phyloP scores from a whole-genome alignment of 2,797 vertebrate genomes.

The Hylomyscus alleni region DNA sequence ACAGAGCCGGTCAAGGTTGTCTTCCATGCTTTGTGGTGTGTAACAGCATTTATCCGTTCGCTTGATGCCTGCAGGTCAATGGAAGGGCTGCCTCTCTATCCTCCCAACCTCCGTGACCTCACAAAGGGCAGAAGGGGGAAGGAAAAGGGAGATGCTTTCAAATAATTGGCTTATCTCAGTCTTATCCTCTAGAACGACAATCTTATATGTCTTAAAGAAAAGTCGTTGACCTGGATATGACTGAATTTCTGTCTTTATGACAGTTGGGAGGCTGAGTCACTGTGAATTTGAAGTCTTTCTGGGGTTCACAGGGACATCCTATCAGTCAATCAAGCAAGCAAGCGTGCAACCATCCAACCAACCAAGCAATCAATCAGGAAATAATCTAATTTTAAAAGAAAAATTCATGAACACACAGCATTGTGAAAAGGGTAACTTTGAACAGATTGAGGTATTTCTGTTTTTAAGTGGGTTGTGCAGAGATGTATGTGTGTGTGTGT shows the following conservation, averaged over 20 bases:
- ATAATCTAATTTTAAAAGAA: constrained; percentile 22
- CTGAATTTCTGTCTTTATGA: background rate
- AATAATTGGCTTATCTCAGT: background rate
- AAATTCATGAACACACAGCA: background rate
- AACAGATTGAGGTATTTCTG: background rate
- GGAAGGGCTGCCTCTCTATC: background rate
- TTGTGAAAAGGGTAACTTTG: constrained; percentile 21
- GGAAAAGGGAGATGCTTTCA: background rate
- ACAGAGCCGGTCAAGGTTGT: background rate
- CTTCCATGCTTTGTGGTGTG: background rate
- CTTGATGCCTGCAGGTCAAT: background rate
- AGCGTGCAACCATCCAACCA: too few relatives aligned
- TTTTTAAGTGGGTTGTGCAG: background rate
- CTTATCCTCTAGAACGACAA: background rate
- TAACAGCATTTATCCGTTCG: background rate
- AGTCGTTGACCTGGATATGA: background rate
- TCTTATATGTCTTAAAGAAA: constrained; percentile 43
- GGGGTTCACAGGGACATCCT: too few relatives aligned
- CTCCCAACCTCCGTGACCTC: background rate
- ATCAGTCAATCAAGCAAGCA: too few relatives aligned
- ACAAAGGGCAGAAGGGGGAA: background rate
- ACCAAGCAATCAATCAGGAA: background rate
- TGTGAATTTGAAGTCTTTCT: background rate
- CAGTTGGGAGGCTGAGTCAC: too few relatives aligned
- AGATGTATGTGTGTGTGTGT: too few relatives aligned